Conservation (phyloP, 2,797 vertebrate species). For the Florisuga fusca region DNA sequence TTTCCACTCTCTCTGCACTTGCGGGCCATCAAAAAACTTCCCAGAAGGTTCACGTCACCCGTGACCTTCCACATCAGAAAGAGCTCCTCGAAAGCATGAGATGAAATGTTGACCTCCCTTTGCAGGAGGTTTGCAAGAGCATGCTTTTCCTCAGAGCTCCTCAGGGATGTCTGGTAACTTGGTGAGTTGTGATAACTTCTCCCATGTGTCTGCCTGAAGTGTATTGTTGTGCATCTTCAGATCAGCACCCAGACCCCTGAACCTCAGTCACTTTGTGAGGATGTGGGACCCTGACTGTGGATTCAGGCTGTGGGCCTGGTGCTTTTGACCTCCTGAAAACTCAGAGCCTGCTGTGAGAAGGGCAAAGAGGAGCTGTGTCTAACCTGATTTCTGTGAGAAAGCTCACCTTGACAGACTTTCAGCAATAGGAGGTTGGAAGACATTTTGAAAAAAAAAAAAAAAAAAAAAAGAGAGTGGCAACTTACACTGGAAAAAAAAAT, state of each 20-base stretch:
- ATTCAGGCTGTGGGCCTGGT: background rate
- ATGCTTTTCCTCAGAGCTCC: background rate
- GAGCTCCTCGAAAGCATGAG: background rate
- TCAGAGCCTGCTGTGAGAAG: background rate
- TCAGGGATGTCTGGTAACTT: background rate
- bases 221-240: background rate
- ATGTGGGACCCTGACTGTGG: background rate
- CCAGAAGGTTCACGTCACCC: background rate
- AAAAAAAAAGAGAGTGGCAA: conserved; percentile 19
- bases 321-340: background rate
- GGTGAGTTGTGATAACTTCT: background rate
- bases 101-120: background rate
- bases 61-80: background rate
- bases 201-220: background rate
- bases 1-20: background rate
- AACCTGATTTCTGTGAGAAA: background rate
- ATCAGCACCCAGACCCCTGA: background rate
- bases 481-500: conserved; percentile 7
- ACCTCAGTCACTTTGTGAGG: background rate
- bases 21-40: background rate
- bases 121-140: background rate
- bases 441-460: conserved; percentile 10
- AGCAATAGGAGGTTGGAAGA: background rate
- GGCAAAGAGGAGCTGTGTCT: background rate
- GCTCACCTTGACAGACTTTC: conserved; percentile 44